Percentiles rank a stretch among this genome's conserved stretches.
Evolutionary conservation across 1,140 invertebrate genomes (phyloP).

Genomic region (Platyscapa corneri): DNA sequence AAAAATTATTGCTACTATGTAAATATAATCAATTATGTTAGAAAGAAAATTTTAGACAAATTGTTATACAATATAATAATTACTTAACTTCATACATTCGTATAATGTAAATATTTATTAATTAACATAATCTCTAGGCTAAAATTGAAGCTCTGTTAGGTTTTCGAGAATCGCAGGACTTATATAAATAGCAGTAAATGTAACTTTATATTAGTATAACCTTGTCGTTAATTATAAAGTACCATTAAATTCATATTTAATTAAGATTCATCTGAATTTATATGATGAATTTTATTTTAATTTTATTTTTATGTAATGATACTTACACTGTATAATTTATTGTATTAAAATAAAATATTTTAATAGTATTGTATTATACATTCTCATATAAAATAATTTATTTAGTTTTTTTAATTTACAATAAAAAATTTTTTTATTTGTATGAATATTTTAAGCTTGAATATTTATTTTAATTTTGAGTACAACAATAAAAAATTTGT

Average conservation of each 20-base stretch:
- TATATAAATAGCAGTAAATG: neutral
- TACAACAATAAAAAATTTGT: too few species aligned
- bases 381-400: too few species aligned
- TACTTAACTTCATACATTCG: neutral
- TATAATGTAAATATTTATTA: neutral
- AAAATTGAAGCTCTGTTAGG: neutral
- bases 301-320: too few species aligned
- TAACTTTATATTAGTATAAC: neutral
- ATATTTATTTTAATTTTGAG: too few species aligned
- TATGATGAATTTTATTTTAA: neutral
- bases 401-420: too few species aligned
- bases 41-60: neutral
- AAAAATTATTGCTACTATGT: neutral
- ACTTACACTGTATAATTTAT: too few species aligned
- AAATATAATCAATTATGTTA: slow-evolving; percentile 7
- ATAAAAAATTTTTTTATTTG: too few species aligned
- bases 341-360: too few species aligned
- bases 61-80: slow-evolving; percentile 12
- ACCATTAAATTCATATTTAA: neutral
- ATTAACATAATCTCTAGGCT: neutral
- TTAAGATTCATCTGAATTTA: neutral
- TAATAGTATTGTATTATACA: too few species aligned
- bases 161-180: neutral
- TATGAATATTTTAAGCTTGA: too few species aligned
- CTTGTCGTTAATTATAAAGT: neutral